These are phyloP conservation scores for Parochlus steinenii DNA, from an alignment of 2,888 invertebrate genomes.

Conservation along the genomic window DNA sequence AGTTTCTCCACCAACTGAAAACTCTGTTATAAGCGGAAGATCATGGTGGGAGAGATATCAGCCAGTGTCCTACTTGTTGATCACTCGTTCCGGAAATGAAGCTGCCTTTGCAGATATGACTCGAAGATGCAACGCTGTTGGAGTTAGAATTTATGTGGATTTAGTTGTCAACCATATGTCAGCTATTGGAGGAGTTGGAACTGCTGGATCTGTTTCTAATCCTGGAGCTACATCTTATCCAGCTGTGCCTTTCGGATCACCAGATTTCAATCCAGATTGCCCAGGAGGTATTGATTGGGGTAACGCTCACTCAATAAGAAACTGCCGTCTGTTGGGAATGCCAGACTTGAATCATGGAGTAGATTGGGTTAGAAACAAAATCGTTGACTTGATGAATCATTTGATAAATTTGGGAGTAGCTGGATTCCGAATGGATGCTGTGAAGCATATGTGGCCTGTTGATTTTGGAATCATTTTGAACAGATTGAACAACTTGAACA, in stretches of 20 bases:
- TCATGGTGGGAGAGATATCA: conserved; percentile 89
- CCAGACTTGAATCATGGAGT: conserved; percentile 57
- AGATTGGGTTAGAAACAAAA: conserved; percentile 44
- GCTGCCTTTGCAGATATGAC: conserved; percentile 59
- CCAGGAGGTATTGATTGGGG: conserved; percentile 44
- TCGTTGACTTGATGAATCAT: conserved; percentile 27
- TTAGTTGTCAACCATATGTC: conserved; percentile 83
- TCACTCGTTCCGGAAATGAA: conserved; percentile 62
- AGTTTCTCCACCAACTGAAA: conserved; percentile 58
- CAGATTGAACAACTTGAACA: conserved; percentile 42
- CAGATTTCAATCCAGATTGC: conserved; percentile 54
- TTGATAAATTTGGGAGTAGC: conserved; percentile 59
- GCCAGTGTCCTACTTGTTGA: conserved; percentile 61
- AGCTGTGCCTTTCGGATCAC: conserved; percentile 43
- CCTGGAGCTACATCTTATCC: conserved; percentile 37
- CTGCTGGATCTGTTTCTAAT: conserved; percentile 43
- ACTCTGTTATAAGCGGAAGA: conserved; percentile 40
- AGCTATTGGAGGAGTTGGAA: conserved; percentile 34
- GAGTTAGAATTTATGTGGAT: conserved; percentile 72
- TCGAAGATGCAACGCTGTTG: conserved; percentile 57
- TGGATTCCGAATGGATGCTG: conserved; percentile 68
- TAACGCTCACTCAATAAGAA: conserved; percentile 45
- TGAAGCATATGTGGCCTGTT: conserved; percentile 62
- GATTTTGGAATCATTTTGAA: conserved; percentile 53
- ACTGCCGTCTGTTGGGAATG: conserved; percentile 53